Evolutionary conservation across 2,888 invertebrate genomes (phyloP).

Genomic region (Cryptus armator): DNA sequence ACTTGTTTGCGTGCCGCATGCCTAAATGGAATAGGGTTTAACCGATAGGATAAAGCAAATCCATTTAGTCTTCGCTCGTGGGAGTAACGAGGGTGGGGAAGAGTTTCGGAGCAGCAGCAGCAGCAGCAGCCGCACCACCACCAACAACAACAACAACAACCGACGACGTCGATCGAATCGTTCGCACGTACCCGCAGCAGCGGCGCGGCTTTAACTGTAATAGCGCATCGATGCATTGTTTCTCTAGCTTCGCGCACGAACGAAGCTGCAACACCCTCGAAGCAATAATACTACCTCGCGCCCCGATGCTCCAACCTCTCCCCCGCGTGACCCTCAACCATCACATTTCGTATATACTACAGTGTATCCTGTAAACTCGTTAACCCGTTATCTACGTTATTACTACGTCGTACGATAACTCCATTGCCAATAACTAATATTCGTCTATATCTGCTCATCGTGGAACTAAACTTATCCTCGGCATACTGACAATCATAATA

Average conservation of each 20-base stretch:
- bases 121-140: neutral
- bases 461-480: conserved; percentile 39
- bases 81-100: conserved; percentile 2
- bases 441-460: neutral
- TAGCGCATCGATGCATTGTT: conserved; percentile 31
- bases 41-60: conserved; percentile 58
- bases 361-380: conserved; percentile 29
- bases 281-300: conserved; percentile 21
- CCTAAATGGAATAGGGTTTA: conserved; percentile 53
- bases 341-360: neutral
- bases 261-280: conserved; percentile 11
- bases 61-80: conserved; percentile 49
- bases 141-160: neutral
- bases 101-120: conserved; percentile 16
- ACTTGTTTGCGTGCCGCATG: conserved; percentile 49
- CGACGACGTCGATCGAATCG: conserved; percentile 12
- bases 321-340: conserved; percentile 5
- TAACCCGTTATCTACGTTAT: conserved; percentile 39
- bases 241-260: conserved; percentile 9
- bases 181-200: conserved; percentile 4
- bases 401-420: conserved; percentile 38
- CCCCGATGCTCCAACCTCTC: neutral
- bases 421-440: conserved; percentile 60
- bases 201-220: neutral
- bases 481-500: too few relatives aligned